Evolutionary conservation across 2,888 invertebrate species (phyloP), one percentile per base, ranked within the genome.

Genomic region (Clepsis dumicolana): DNA sequence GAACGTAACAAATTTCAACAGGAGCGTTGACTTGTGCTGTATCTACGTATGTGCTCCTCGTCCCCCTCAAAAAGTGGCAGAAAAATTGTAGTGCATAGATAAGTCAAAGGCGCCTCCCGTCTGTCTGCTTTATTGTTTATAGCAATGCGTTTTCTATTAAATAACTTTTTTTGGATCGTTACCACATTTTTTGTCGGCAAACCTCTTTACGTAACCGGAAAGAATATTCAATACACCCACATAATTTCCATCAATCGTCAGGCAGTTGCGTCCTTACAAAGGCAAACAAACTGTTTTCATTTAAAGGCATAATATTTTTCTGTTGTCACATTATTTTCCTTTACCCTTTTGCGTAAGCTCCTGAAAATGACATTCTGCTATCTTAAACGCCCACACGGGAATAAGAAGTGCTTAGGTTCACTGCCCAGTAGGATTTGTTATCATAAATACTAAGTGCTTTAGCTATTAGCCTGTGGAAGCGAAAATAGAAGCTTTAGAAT

Each of bases 281-380:
- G 16, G 18, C 18, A 44, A 48, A 48, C 21, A 44, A 44, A 18
- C 48, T 48, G 48, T 48, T 48, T 12, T 48, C 21, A 21, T 48
- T 48, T 48, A 21, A 3, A 21, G 48, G 12, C 10, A 21, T 48
- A 48, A 44, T 21, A 48, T 48, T 48, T 48, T 44, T n/a, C n/a
- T n/a, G n/a, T n/a, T n/a, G n/a, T n/a, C n/a, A n/a, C n/a, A n/a
- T n/a, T n/a, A n/a, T n/a, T 44, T 48, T 48, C 48, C 10, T 21
- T 48, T 3, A 21, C 18, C 48, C 48, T 21, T 48, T 41, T 48
- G 21, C 48, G 48, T 21, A 48, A 48, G 21, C 21, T 48, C 1
- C 48, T 48, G 48, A 48, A 48, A 21, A 21, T 48, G 48, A 48
- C 48, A 48, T 21, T 21, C 21, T 48, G 48, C 21, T 48, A 48